phyloP scores from a whole-genome alignment of 2,888 invertebrate genomes.

The Tromatobia lineatoria region DNA sequence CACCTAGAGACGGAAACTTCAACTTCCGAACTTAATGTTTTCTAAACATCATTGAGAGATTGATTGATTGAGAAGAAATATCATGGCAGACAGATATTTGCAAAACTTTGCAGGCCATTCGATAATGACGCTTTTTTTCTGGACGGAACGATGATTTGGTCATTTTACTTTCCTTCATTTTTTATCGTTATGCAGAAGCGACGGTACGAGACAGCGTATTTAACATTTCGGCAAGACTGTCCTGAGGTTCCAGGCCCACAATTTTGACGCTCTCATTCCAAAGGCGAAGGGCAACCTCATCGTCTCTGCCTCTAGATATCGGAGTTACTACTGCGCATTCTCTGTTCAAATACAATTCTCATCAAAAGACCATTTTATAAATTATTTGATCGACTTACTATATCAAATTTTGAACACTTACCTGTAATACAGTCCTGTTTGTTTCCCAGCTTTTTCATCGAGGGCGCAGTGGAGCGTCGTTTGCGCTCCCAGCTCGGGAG shows the following conservation, averaged over 20 bases:
- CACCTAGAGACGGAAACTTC: too few relatives aligned
- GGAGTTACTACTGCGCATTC: conserved; percentile 87
- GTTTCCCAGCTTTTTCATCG: conserved; percentile 88
- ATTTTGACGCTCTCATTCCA: conserved; percentile 88
- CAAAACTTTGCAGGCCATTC: background rate
- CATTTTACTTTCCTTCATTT: background rate
- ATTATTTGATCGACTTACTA: background rate
- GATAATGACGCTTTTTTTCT: background rate
- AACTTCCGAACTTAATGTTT: too few relatives aligned
- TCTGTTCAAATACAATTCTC: conserved; percentile 76
- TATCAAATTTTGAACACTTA: conserved; percentile 74
- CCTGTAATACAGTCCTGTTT: conserved; percentile 89
- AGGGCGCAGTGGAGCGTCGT: conserved; percentile 91
- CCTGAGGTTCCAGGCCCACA: conserved; percentile 86
- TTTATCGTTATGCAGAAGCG: conserved; percentile 12
- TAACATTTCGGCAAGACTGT: conserved; percentile 78
- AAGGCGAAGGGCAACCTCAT: conserved; percentile 87
- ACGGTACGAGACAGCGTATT: conserved; percentile 21
- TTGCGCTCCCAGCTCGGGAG: conserved; percentile 90
- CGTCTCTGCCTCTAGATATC: conserved; percentile 86
- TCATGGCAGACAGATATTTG: too few relatives aligned
- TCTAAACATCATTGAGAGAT: too few relatives aligned
- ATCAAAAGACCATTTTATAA: background rate
- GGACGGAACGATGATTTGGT: conserved; percentile 24
- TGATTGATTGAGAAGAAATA: too few relatives aligned